Base-by-base conservation (phyloP, 1,140 invertebrate species). In the Bactericera cockerelli region DNA sequence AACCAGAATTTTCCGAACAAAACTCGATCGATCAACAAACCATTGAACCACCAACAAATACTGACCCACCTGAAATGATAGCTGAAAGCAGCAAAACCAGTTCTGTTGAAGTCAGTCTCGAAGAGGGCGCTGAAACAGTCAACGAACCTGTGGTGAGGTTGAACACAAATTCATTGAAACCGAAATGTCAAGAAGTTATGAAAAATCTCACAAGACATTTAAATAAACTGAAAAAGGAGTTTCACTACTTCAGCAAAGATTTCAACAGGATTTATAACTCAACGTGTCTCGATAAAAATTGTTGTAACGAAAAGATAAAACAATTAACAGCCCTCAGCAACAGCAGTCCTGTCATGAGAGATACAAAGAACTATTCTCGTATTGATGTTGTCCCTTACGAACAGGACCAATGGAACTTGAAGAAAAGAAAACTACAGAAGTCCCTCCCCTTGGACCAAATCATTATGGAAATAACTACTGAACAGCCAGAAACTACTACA, bases 161-260 rank as follows among this genome's bases (percentile, higher is more conserved):
- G 6, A 6, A 6, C 22, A 49, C 42, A 6, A 16, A 22, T 13
- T 31, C 28, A 4, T 6, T 31, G 8, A 49, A 22, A 49, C 42
- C 42, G 19, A 49, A 49, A 19, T 49, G 42, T 49, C 42, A 6
- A 8, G 42, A 49, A 10, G 42, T 49, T 16, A 49, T 49, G 3
- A 19, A 8, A 4, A 49, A 49, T 22, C n/a, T 49, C 3, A 49
- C 42, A 19, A 16, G 19, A 22, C 42, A 49, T 49, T 22, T 49
- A 6, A 19, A 49, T n/a, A 49, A 49, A n/a, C 42, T 49, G 42
- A 49, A 49, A 16, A 49, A 49, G 19, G 8, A 49, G 22, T 16
- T 49, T 8, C 42, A 49, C 22, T 22, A 49, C 22, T 49, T 49
- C 8, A 49, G 42, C 42, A 49, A 49, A 49, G 42, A 49, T 49